Base-by-base conservation (phyloP, 2,797 vertebrate species). In the Cebuella pygmaea region DNA sequence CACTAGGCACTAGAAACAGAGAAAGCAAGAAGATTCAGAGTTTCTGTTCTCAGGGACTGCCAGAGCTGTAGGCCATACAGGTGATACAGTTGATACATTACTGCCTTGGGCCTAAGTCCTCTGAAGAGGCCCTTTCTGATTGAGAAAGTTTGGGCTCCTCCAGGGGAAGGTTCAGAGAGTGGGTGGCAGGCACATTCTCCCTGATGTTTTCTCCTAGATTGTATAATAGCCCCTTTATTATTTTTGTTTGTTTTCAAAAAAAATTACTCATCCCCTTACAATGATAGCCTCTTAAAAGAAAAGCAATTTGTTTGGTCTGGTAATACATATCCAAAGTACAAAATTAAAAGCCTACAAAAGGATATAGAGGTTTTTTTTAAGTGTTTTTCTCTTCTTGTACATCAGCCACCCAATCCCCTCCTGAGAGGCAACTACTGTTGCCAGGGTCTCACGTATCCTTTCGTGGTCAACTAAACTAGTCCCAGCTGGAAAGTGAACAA, bases 281-380 rank as follows among this genome's bases (percentile, higher is more conserved):
- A n/a, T 67, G 30, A 30, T 74, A 55, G 41, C 39, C n/a, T 87
- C 48, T 92, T 83, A 90, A 93, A 93, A 93, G 26, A 86, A 85
- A 90, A 72, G n/a, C 36, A 33, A 10, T 64, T 64, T 33, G 17
- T 33, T n/a, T 61, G 26, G 10, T 79, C 46, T 55, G 93, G 26
- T 72, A 84, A 64, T 55, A 84, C 20, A 67, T 50, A 26, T 74
- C 59, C 81, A 95, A 92, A 78, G 39, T 52, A 88, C 59, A 90
- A 93, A 93, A 61, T 13, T 61, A 30, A 64, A 93, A 81, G 64
- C 19, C 13, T 89, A 46, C 33, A 90, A 90, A 90, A 93, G 36
- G 46, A 8, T 12, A 44, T 36, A 50, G 13, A 46, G 74, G 15
- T 15, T 33, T 33, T 64, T 64, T 33, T 4, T 0, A 67, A 46